Conservation (phyloP, 92 coral and sea anemone species). For the Porites divaricata region DNA sequence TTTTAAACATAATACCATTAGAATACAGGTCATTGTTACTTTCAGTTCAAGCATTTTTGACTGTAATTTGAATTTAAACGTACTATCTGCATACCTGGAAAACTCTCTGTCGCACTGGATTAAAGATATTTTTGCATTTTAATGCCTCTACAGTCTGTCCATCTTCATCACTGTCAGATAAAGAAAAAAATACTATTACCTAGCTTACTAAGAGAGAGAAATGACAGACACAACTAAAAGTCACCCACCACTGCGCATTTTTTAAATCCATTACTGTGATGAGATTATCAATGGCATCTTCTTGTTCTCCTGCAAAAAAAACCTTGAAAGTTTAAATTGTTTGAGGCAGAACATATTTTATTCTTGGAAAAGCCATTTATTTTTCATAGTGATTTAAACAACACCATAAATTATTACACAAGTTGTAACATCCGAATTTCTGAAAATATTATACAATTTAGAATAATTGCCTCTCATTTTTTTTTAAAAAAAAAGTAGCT, state of each 20-base stretch:
- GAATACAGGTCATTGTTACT: too few relatives aligned
- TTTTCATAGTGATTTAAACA: too few relatives aligned
- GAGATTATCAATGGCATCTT: slow-evolving; percentile 83
- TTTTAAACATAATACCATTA: background rate
- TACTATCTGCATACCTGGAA: slow-evolving; percentile 73
- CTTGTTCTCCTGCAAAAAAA: slow-evolving; percentile 73
- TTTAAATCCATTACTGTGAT: slow-evolving; percentile 85
- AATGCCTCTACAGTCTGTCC: slow-evolving; percentile 78
- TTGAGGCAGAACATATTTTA: too few relatives aligned
- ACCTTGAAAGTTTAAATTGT: too few relatives aligned
- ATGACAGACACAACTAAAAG: background rate
- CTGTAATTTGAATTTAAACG: too few relatives aligned
- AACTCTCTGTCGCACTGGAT: slow-evolving; percentile 92
- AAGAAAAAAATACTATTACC: background rate
- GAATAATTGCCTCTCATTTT: too few relatives aligned
- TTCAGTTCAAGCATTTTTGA: too few relatives aligned
- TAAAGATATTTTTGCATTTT: slow-evolving; percentile 87
- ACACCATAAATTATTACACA: too few relatives aligned
- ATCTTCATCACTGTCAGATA: slow-evolving; percentile 70
- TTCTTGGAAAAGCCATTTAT: too few relatives aligned
- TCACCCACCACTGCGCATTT: slow-evolving; percentile 70
- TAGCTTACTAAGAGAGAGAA: background rate
- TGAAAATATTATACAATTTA: too few relatives aligned
- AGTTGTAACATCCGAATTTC: too few relatives aligned
- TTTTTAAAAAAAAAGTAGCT: too few relatives aligned